Base-by-base conservation (phyloP, 2,113 vertebrate species). In the Herpetotheres cachinnans region DNA sequence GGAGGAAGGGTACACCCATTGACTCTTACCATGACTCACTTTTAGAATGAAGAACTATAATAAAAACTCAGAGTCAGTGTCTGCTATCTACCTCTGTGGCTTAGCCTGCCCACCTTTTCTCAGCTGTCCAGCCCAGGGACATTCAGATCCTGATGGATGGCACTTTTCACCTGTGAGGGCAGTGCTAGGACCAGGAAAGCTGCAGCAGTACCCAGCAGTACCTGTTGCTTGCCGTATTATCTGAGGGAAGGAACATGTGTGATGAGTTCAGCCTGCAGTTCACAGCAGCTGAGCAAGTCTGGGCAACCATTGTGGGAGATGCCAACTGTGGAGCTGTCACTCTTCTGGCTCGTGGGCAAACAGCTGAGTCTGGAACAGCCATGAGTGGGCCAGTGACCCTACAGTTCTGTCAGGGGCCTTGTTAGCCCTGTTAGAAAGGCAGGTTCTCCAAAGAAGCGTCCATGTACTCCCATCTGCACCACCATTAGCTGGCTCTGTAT, bases 301-400 rank as follows among this genome's bases (percentile, higher is more conserved):
- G 40, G n/a, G 56, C 1, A 1, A 11, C 0, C 0, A 42, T 1
- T 1, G 16, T 38, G 14, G 46, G 54, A 89, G 30, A 81, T 15
- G 11, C 19, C 16, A 27, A 0, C 16, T 36, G 12, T 66, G 36
- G 30, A 95, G 76, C 18, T 44, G n/a, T n/a, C 19, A 26, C 18
- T 89, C 26, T 34, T 44, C 40, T 18, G 40, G 34, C 16, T 73
- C 2, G 3, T 13, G 27, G 17, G 17, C 54, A 91, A 79, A 80
- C 4, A 50, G 61, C 13, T 71, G 32, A 58, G 16, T 54, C 20
- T 77, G 54, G 52, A 66, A 80, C 6, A 94, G 44, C 40, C 34
- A 22, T 20, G 21, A 67, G 38, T 76, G 22, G 24, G 34, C 9
- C 44, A 76, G 15, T 63, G 42, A 66, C 14, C 16, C 30, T 77